Percentiles rank a stretch among this genome's conserved stretches.
Conservation (phyloP, 35 echinoderm and acorn worm genomes). For the Heliocidaris tuberculata region DNA sequence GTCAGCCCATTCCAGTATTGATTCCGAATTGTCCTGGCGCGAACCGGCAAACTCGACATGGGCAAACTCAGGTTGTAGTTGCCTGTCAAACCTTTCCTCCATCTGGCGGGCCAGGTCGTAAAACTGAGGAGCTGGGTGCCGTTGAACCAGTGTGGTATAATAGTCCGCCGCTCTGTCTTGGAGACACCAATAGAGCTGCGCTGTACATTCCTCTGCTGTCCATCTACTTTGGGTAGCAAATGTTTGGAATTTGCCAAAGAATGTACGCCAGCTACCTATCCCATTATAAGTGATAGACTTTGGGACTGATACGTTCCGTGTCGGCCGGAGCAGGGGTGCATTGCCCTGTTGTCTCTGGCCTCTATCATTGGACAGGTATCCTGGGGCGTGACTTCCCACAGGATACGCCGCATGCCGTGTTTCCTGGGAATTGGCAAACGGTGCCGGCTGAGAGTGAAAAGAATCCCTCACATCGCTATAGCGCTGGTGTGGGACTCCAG, state of each 20-base stretch:
- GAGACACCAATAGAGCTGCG: conserved; percentile 8
- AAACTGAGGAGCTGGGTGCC: no score
- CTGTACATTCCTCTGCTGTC: not conserved
- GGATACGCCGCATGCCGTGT: not conserved
- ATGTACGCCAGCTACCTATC: not conserved
- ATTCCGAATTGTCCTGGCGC: not conserved
- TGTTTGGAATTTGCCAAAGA: not conserved
- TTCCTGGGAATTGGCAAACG: no score
- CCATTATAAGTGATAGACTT: conserved; percentile 12
- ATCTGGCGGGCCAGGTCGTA: not conserved
- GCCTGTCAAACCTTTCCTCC: not conserved
- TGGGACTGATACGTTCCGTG: not conserved
- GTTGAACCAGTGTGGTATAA: not conserved
- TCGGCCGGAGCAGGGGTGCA: not conserved
- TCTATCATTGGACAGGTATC: not conserved
- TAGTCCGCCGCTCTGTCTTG: not conserved
- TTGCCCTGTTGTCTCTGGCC: not conserved
- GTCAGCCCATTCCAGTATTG: not conserved
- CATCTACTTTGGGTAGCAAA: conserved; percentile 20
- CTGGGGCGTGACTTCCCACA: not conserved
- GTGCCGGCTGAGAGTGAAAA: no score
- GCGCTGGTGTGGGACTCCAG: no score
- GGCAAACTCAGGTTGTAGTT: conserved; percentile 15
- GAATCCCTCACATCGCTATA: no score
- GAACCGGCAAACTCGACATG: not conserved